Evolutionary conservation across 2,113 vertebrate genomes (phyloP).

Genomic region (cattle (Bos taurus)): DNA sequence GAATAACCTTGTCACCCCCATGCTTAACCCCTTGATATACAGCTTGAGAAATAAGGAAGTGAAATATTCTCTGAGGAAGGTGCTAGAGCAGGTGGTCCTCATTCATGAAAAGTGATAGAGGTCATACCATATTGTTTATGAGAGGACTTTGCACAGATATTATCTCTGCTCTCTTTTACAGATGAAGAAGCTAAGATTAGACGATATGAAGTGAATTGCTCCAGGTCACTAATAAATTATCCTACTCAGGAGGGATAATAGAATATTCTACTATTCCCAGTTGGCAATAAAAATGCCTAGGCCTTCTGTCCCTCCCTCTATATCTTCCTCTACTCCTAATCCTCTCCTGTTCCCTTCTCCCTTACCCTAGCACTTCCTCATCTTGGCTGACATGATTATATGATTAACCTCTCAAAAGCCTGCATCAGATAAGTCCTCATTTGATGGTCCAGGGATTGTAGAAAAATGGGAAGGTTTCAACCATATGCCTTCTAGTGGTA

Average conservation of each 20-base stretch:
- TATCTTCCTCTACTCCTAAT: neutral
- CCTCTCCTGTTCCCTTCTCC: neutral
- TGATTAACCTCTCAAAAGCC: neutral
- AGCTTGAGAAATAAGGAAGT: conserved; percentile 60
- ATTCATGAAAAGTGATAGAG: neutral
- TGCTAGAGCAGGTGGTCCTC: neutral
- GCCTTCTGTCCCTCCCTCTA: neutral
- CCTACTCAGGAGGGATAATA: neutral
- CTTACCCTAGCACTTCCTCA: neutral
- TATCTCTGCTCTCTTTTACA: neutral
- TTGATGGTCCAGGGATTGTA: neutral
- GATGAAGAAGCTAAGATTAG: neutral
- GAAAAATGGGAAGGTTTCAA: neutral
- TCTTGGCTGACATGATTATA: neutral
- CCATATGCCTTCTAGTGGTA: neutral
- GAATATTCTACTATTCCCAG: neutral
- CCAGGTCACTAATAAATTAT: neutral
- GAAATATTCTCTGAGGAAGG: conserved; percentile 36
- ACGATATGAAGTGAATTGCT: neutral
- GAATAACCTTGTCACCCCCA: conserved; percentile 59
- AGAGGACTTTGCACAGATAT: neutral
- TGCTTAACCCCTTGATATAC: conserved; percentile 63
- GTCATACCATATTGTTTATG: neutral
- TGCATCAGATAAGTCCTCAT: neutral
- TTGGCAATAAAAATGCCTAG: neutral